Evolutionary conservation across 1,140 invertebrate genomes (phyloP), one percentile per base, ranked within the genome.

Genomic region (Apis florea): DNA sequence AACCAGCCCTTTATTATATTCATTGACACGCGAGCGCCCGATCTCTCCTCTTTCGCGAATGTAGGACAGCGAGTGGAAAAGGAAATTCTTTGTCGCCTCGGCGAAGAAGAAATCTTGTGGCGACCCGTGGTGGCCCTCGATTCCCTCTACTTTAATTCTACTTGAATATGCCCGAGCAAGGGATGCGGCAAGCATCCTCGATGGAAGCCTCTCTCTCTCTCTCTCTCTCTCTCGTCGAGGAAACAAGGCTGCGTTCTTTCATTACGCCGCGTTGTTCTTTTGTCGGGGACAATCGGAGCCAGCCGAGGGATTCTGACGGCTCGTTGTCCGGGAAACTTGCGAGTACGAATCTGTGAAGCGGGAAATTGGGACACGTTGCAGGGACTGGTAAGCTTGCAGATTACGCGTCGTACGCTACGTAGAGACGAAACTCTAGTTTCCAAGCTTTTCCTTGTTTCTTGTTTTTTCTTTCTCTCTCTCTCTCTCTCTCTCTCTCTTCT

Each of bases 201-300:
- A 6, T 26, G 58, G 17, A 24, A 61, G 8, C 49, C 58, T 0
- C 5, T 40, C 31, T 40, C 31, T 40, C 31, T 40, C 31, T 40
- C 31, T 40, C 31, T 40, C 31, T 40, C 31, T 3, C 4, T n/a
- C 69, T 26, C 47, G 47, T 19, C 49, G 70, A 47, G 78, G n/a
- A 64, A 72, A 61, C 69, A 51, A n/a, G 59, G 51, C 70, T 79
- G 59, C 69, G 78, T 79, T 79, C 69, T 79, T 79, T 79, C 78
- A 72, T 73, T 73, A 64, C 51, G 24, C 21, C 51, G 10, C 69
- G 69, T 73, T 71, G 78, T 79, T 79, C 78, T 72, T 79, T 79
- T 73, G 58, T 79, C 59, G 31, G 17, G 49, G 17, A 79, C 24
- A 79, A 79, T 79, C 58, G 51, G 56, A 53, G 58, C 59, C 78